Base-by-base conservation (phyloP, 2,113 vertebrate genomes). In the Galemys pyrenaicus region DNA sequence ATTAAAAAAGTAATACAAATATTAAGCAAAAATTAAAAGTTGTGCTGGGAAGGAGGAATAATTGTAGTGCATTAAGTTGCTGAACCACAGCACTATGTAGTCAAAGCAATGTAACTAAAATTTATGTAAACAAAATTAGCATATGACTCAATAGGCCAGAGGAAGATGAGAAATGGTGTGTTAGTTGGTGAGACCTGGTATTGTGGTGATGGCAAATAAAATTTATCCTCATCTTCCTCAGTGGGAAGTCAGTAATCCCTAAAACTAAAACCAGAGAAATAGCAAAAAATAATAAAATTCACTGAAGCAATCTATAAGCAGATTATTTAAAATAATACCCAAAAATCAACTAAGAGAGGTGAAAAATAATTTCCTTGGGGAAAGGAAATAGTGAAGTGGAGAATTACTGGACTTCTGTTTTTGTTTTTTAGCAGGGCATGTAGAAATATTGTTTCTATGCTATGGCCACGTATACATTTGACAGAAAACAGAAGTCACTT, bases 21-120 rank as follows among this genome's bases (percentile, higher is more conserved):
- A 54, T 56, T 68, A 78, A 86, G 82, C 74, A 58, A 79, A 68
- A 65, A 81, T 16, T n/a, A 65, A 89, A 90, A 78, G 22, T 81
- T 68, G 39, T 87, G 9, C 37, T 35, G 19, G 20, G 62, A 54
- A 85, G 32, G 20, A 80, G 93, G 70, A 60, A 22, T 60, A 71
- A 94, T 51, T 71, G 8, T 54, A 67, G 22, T 16, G 20, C 49
- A 60, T 16, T 46, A 28, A 10, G 3, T 13, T 37, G 54, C 32
- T 82, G 24, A 78, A 19, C n/a, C 58, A 2, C 4, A 86, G n/a
- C 3, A 12, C 16, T 79, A 4, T 10, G 15, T 22, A 46, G 32
- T 80, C 58, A 65, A 41, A 51, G n/a, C 73, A 73, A 64, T 26
- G 10, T 85, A 70, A 28, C 20, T 46, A 62, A 80, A 81, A n/a